Evolutionary conservation across 2,888 invertebrate species (phyloP), one percentile per base, ranked within the genome.

Genomic region (Cataglyphis livida): DNA sequence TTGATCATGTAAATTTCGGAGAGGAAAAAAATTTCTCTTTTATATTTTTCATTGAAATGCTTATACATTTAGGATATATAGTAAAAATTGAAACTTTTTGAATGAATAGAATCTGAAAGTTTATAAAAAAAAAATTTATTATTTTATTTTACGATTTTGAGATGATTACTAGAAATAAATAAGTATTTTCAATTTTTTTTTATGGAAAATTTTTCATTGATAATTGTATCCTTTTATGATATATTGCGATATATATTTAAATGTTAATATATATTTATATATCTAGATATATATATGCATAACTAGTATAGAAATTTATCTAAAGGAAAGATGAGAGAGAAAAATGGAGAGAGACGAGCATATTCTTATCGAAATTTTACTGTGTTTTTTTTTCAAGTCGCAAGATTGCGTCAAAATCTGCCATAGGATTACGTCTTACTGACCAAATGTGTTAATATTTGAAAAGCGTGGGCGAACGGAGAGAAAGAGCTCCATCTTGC

Each of bases 371-470:
- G 38, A 6, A 48, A 51, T 74, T 61, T 61, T 15, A 44, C 10
- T n/a, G 41, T 6, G 21, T 12, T 35, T 61, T 5, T 61, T 15
- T 1, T 15, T 4, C n/a, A 28, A 48, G 15, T 1, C 6, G 32
- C 18, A 15, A 15, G 15, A 48, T 64, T 28, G 9, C n/a, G 18
- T 65, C n/a, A 57, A 57, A 66, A 41, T 57, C 3, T 66, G 9
- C 15, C n/a, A 12, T 18, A 28, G 38, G 28, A 57, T 66, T 66
- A 66, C 21, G 12, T 54, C 12, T 76, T 65, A 38, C 38, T 15
- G 6, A 54, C 9, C n/a, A n/a, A 76, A 66, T 38, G 28, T 57
- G 41, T 66, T 76, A 54, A 66, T 76, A 66, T 66, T 66, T 76
- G 21, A 76, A 15, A 15, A 57, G 25, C 10, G 32, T 66, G 21